Base-by-base conservation (phyloP, 2,797 vertebrate species). In the Podarcis siculus region DNA sequence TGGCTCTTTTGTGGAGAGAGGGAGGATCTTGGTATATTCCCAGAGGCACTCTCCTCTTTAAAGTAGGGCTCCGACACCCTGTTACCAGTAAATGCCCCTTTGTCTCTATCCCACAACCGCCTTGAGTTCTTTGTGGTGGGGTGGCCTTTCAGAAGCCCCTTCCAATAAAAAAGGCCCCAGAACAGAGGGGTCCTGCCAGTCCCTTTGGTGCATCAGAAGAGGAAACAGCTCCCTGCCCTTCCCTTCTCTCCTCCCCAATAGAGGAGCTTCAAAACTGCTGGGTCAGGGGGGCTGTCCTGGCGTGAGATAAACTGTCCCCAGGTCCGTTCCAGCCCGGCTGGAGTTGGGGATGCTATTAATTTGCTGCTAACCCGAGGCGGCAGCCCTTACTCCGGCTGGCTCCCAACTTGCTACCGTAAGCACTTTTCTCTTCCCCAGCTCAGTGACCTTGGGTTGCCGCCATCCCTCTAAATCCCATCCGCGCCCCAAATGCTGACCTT, bases 401-500 rank as follows among this genome's bases (percentile, higher is more conserved):
- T 85, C 49, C 39, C 71, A 32, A 82, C 71, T 66, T 21, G n/a
- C 61, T 32, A 49, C 76, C 27, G 27, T 83, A 80, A 87, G 82
- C 82, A 86, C 10, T 87, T 84, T 79, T 75, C 55, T 49, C 55
- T 66, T 73, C 55, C 35, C 55, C 32, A 15, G 13, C 32, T 79
- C 69, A 64, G 77, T 69, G 76, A 73, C 76, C 81, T 87, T 87
- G 76, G 73, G 35, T 37, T 39, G 76, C 17, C 27, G 81, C 58
- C 77, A 89, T 58, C 39, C 55, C 76, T 61, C 75, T 55, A 30
- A 49, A 13, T 81, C 32, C 80, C 82, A n/a, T 32, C 23, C 2
- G 15, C 85, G 85, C 80, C 61, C 87, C 35, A 89, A 93, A 90
- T 64, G 76, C 78, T 37, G 77, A 79, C 82, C 90, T 90, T 78